phyloP scores from a whole-genome alignment of 2,888 invertebrate genomes.

The Aproaerema taeniolella region DNA sequence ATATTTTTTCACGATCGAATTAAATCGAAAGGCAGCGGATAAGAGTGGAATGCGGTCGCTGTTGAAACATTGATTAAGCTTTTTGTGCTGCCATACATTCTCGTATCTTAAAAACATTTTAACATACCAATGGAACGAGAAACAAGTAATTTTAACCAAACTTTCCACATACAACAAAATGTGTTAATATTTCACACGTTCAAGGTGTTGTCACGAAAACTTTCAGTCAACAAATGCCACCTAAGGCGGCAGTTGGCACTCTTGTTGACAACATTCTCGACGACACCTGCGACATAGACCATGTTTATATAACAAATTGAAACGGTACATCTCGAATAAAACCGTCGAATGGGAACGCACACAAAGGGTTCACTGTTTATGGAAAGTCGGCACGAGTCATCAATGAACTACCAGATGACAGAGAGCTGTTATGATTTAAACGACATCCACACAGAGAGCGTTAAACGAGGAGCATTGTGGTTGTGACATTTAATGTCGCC shows the following conservation, averaged over 20 bases:
- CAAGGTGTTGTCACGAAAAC: slow-evolving; percentile 35
- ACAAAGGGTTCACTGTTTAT: slow-evolving; percentile 48
- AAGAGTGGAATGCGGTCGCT: slow-evolving; percentile 54
- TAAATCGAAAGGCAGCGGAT: slow-evolving; percentile 53
- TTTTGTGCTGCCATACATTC: slow-evolving; percentile 35
- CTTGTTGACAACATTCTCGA: slow-evolving; percentile 22
- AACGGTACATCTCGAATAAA: slow-evolving; percentile 42
- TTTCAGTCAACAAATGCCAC: slow-evolving; percentile 39
- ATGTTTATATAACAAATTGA: slow-evolving; percentile 39
- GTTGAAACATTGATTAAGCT: slow-evolving; percentile 57
- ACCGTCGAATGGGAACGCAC: slow-evolving; percentile 36
- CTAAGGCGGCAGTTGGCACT: slow-evolving; percentile 40
- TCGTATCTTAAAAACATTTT: slow-evolving; percentile 18
- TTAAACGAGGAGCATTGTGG: slow-evolving; percentile 55
- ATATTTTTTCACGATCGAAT: slow-evolving; percentile 54
- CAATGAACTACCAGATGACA: slow-evolving; percentile 43
- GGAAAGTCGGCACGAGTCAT: slow-evolving; percentile 47
- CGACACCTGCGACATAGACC: slow-evolving; percentile 29
- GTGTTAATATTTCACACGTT: slow-evolving; percentile 29
- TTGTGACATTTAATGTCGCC: slow-evolving; percentile 50
- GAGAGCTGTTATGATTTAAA: slow-evolving; percentile 55
- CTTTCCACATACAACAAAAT: slow-evolving; percentile 22
- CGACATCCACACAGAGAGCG: slow-evolving; percentile 35
- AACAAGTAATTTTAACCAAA: slow-evolving; percentile 31
- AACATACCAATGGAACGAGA: slow-evolving; percentile 16